Evolutionary conservation across 2,113 vertebrate genomes (phyloP).

Genomic region (Pterophyllum scalare): DNA sequence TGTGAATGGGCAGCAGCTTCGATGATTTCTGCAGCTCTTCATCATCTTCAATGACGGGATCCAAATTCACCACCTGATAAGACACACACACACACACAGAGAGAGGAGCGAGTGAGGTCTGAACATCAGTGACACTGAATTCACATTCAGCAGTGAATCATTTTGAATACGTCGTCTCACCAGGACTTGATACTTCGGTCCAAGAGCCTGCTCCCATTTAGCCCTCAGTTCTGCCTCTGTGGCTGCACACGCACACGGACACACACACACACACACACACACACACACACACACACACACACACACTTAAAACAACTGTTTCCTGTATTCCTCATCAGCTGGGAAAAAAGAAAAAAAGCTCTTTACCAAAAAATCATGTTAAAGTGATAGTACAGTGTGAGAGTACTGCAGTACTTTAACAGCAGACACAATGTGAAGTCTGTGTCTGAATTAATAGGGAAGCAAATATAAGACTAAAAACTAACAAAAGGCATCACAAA

Average conservation of each 20-base stretch:
- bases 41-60: slow-evolving; percentile 89
- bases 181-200: slow-evolving; percentile 91
- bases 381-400: background rate
- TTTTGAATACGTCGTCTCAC: slow-evolving; percentile 76
- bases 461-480: too few relatives aligned
- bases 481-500: too few relatives aligned
- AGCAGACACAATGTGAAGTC: background rate
- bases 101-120: too few relatives aligned
- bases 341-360: too few relatives aligned
- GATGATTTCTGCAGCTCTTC: slow-evolving; percentile 93
- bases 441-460: too few relatives aligned
- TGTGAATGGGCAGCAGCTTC: slow-evolving; percentile 94
- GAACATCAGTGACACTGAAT: background rate
- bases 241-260: slow-evolving; percentile 53
- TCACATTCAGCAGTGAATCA: background rate
- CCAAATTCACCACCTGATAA: slow-evolving; percentile 87
- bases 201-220: slow-evolving; percentile 91
- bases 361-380: background rate
- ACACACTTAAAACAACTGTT: background rate
- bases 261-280: background rate
- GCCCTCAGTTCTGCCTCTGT: slow-evolving; percentile 83
- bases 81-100: slow-evolving; percentile 24
- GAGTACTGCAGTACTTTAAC: background rate
- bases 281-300: background rate
- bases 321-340: background rate